Base-by-base conservation (phyloP, 2,797 vertebrate species). In the Anguilla obscura region DNA sequence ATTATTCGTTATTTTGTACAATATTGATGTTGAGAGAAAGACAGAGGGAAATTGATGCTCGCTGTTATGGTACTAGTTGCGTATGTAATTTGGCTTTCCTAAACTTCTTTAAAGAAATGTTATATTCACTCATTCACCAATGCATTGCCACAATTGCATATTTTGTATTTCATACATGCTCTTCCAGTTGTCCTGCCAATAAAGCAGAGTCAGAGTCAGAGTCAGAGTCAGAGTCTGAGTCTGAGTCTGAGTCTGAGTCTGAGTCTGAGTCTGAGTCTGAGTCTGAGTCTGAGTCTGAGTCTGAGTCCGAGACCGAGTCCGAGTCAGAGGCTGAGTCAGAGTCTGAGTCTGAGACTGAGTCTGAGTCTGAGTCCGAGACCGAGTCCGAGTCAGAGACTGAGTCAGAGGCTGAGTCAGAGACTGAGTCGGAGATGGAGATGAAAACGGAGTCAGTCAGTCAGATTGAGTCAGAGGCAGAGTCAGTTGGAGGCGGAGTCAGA, bases 281-380 rank as follows among this genome's bases (percentile, higher is more conserved):
- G 48, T 33, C 33, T 1, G 48, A 8, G 48, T 5, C 8, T 5
- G 48, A 50, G 48, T 5, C 4, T 85, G 86, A 86, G 54, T 1
- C 86, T 88, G 2, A 79, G 88, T 86, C 91, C 86, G 87, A n/a
- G n/a, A n/a, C n/a, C n/a, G 8, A 91, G 92, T 90, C 93, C 90
- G 90, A 91, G 92, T 90, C 89, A 52, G 66, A 90, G 83, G 89
- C 87, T 85, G 90, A 92, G 9, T 36, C 60, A 86, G 86, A 90
- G 89, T 48, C 8, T 30, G 80, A 36, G 40, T 24, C n/a, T n/a
- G 24, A 50, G 60, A 12, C n/a, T 36, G 6, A 48, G 79, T 45
- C 21, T 3, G 30, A 79, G 74, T 5, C 14, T 0, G 74, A 24
- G 74, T 6, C 9, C 56, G 6, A 48, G 79, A 60, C 18, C 36